Base-by-base conservation (phyloP, 2,797 vertebrate genomes). In the Lutjanus campechanus region DNA sequence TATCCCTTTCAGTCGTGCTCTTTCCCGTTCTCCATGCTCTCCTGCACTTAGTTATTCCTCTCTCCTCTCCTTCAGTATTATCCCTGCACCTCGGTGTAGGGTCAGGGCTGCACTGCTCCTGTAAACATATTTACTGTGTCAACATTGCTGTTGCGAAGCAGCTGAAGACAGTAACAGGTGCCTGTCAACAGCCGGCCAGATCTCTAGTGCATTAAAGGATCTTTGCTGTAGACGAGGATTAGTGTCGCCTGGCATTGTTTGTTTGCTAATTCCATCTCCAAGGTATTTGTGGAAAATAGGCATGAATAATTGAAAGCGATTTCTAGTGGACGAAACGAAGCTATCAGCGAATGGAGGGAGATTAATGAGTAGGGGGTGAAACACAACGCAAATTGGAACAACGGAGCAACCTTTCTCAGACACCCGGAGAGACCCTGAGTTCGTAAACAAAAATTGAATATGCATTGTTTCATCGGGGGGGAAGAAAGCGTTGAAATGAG, bases 261-360 rank as follows among this genome's bases (percentile, higher is more conserved):
- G 94, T 95, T 95, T 92, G 93, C 93, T 95, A 96, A 95, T 95
- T 95, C 93, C 93, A 91, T 93, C 92, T 95, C 95, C 77, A 88
- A 95, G 94, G 94, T 94, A 94, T 95, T 95, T 93, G 95, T 89
- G 82, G 91, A 93, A 95, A 94, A 95, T 91, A 93, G 91, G 94
- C 93, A 94, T 95, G 94, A 95, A 95, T 95, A 95, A 95, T 95
- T 95, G 91, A 94, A 92, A 92, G 93, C 84, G 82, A 91, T 94
- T 95, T 95, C 83, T 85, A 90, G 91, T 94, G 93, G 94, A 93
- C 91, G 88, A 91, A 94, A 93, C 85, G 82, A 89, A 92, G 88
- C 89, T 91, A 93, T 94, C 92, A 86, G 93, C 77, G 83, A 92
- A 89, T 77, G 89, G 91, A 88, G 84, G 90, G 93, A 94, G 93